Percentiles rank a stretch among this genome's conserved stretches.
These are phyloP conservation scores for Ondatra zibethicus DNA, from an alignment of 2,113 vertebrate species.

Conservation along the genomic window DNA sequence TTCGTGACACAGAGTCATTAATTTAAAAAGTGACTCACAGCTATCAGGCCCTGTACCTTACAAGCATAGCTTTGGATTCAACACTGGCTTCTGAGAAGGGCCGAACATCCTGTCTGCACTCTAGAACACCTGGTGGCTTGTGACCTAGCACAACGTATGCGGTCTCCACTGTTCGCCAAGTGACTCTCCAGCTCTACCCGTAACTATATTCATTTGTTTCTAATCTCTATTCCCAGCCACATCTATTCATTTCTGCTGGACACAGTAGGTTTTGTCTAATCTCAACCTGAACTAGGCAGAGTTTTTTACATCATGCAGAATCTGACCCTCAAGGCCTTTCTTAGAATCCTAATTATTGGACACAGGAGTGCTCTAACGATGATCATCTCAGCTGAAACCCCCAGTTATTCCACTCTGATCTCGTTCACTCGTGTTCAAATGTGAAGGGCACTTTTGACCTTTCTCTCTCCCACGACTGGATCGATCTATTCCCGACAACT, in stretches of 20 bases:
- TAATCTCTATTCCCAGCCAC: background rate
- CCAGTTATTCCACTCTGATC: background rate
- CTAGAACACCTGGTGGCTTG: background rate
- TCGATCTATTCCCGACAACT: background rate
- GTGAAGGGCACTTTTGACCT: constrained; percentile 23
- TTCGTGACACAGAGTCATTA: background rate
- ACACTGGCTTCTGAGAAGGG: background rate
- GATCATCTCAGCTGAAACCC: background rate
- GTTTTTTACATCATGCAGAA: background rate
- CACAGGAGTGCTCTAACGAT: background rate
- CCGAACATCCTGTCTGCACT: background rate
- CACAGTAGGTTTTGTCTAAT: background rate
- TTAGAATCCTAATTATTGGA: constrained; percentile 17
- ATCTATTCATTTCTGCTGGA: background rate
- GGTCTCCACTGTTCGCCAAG: background rate
- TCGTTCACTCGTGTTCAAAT: background rate
- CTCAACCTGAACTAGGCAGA: background rate
- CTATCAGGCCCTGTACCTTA: background rate
- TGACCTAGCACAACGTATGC: background rate
- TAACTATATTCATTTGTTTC: background rate
- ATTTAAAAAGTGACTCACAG: background rate
- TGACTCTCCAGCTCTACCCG: background rate
- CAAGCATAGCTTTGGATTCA: background rate
- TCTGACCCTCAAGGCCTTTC: constrained; percentile 11
- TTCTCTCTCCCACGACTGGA: background rate